Evolutionary conservation across 2,888 invertebrate species (phyloP).

Genomic region (Chelonus formosanus): DNA sequence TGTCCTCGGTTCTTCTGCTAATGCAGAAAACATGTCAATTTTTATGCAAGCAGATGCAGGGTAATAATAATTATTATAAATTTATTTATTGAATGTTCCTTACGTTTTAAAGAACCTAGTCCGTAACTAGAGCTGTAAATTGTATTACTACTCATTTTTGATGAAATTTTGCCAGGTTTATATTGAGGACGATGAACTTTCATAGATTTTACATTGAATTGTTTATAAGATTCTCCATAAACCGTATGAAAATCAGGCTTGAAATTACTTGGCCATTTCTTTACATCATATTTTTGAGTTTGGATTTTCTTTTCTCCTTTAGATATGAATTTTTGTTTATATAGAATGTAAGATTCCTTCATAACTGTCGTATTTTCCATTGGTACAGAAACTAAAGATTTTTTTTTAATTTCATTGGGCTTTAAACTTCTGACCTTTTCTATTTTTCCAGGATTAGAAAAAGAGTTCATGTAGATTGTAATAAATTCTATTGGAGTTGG

Average conservation of each 20-base stretch:
- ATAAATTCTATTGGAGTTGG: slow-evolving; percentile 38
- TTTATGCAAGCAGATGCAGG: slow-evolving; percentile 95
- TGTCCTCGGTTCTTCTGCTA: slow-evolving; percentile 91
- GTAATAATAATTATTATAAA: slow-evolving; percentile 62
- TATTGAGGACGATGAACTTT: slow-evolving; percentile 18
- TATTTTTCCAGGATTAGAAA: not conserved
- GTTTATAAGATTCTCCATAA: slow-evolving; percentile 39
- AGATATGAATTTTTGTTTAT: not conserved
- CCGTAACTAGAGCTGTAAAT: slow-evolving; percentile 45
- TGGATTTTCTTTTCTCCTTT: no score
- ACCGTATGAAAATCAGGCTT: slow-evolving; percentile 46
- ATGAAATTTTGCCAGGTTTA: slow-evolving; percentile 28
- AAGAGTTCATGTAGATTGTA: no score
- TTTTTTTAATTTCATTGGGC: slow-evolving; percentile 29
- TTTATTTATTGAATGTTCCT: not conserved
- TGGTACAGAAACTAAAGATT: slow-evolving; percentile 30
- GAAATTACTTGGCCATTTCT: slow-evolving; percentile 38
- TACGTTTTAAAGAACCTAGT: slow-evolving; percentile 34
- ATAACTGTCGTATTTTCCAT: slow-evolving; percentile 34
- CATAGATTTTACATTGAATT: not conserved
- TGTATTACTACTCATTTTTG: slow-evolving; percentile 42
- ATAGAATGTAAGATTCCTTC: not conserved
- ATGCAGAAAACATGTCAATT: slow-evolving; percentile 87
- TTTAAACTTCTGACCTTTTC: slow-evolving; percentile 33
- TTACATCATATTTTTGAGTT: slow-evolving; percentile 21